Base-by-base conservation (phyloP, 2,797 vertebrate species). In the Bradypodion ventrale region DNA sequence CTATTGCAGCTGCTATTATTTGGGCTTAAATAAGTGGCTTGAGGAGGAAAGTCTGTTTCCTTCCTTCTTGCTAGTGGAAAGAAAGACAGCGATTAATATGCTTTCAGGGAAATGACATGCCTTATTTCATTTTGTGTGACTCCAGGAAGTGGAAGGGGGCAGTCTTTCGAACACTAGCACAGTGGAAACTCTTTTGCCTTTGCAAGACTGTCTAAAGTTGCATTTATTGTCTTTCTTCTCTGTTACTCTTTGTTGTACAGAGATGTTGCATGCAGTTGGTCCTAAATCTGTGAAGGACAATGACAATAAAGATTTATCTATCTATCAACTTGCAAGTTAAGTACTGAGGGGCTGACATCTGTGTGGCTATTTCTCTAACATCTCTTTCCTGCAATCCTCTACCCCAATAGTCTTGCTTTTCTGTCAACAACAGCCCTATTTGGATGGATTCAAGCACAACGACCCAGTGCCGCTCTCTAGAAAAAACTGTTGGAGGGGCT, bases 371-470 rank as follows among this genome's bases (percentile, higher is more conserved):
- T 25, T 75, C 69, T 80, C 32, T 85, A 15, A 21, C 32, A 46
- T 46, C 19, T 27, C 44, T 75, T 63, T 12, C 13, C 25, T 65
- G 29, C 60, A 21, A 25, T 21, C 27, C 21, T 0, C 13, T 16
- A 0, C 12, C 72, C 0, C 66, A 66, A 0, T 92, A 98, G 98
- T 90, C 62, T 37, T 95, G 96, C 80, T 98, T 99, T 90, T 95
- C 97, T 1, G 62, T 98, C 77, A n/a, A 75, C 1, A 82, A 97
- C 91, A 95, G 95, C 78, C 98, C 98, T 0, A 90, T 98, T 49
- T 99, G 98, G 98, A 99, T 99, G 98, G 98, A 99, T 94, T 98
- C 97, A 70, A 99, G 98, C 90, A 97, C 96, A 62, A 13, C 88
- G 0, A 83, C 81, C 25, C 97, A 99, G 93, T 99, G 98, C 92